phyloP scores from a whole-genome alignment of 2,888 invertebrate genomes.

The Drosophila fungiperda region DNA sequence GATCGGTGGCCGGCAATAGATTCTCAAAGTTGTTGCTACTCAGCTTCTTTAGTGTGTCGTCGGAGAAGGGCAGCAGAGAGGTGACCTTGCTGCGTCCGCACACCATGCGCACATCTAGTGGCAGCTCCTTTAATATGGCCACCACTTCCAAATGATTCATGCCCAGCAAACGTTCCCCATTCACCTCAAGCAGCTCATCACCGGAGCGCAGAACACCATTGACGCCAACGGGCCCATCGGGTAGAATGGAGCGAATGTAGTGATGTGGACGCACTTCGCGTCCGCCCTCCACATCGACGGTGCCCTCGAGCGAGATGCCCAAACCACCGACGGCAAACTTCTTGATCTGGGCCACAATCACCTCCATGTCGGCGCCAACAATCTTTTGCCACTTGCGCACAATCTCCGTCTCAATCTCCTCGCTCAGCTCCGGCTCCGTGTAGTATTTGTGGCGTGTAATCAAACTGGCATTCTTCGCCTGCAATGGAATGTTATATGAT shows the following conservation, averaged over 20 bases:
- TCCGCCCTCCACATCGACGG: constrained; percentile 98
- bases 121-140: constrained; percentile 95
- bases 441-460: constrained; percentile 84
- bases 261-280: constrained; percentile 99
- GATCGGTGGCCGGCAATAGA: constrained; percentile 88
- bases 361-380: constrained; percentile 91
- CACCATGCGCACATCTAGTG: constrained; percentile 95
- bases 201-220: constrained; percentile 95
- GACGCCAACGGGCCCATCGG: constrained; percentile 98
- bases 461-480: constrained; percentile 79
- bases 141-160: constrained; percentile 98
- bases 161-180: constrained; percentile 93
- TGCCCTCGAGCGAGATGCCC: constrained; percentile 98
- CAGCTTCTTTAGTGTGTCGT: constrained; percentile 83
- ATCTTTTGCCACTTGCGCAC: constrained; percentile 93
- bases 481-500: background rate
- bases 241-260: constrained; percentile 97
- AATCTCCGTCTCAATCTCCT: constrained; percentile 92
- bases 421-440: constrained; percentile 86
- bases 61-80: constrained; percentile 83
- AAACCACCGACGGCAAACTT: constrained; percentile 96
- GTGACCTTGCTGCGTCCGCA: constrained; percentile 89
- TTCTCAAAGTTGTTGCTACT: constrained; percentile 88
- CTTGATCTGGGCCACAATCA: constrained; percentile 92
- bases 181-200: constrained; percentile 98